Evolutionary conservation across 2,888 invertebrate species (phyloP).

Genomic region (Heliconius hortense): DNA sequence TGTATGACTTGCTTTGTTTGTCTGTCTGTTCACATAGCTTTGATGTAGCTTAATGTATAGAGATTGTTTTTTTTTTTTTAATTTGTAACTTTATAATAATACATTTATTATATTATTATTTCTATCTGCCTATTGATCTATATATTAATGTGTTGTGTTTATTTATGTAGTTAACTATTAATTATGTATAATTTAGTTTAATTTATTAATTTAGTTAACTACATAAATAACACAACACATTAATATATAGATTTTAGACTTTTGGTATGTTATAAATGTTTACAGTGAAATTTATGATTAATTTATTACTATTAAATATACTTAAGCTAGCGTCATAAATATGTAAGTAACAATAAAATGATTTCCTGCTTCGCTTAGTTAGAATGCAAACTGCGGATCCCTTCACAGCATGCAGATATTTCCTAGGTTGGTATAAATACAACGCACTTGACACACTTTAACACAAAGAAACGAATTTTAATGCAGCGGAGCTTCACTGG

Average conservation of each 20-base stretch:
- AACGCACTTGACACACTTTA: constrained; percentile 43
- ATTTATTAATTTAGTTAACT: too few species aligned
- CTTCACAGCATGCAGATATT: constrained; percentile 14
- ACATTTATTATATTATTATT: too few species aligned
- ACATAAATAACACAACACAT: too few species aligned
- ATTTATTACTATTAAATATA: neutral
- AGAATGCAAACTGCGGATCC: constrained; percentile 19
- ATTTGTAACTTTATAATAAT: too few species aligned
- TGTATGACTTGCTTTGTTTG: neutral
- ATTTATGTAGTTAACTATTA: too few species aligned
- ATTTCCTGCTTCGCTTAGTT: constrained; percentile 27
- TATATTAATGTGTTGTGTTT: too few species aligned
- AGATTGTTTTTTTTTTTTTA: neutral
- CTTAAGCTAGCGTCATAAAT: neutral
- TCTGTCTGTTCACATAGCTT: neutral
- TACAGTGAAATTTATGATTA: too few species aligned
- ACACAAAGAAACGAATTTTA: constrained; percentile 39
- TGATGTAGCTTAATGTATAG: neutral
- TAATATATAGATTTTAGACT: too few species aligned
- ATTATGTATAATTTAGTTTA: too few species aligned
- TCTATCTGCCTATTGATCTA: too few species aligned
- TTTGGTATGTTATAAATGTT: too few species aligned
- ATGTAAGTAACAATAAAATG: constrained; percentile 3
- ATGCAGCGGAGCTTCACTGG: constrained; percentile 21
- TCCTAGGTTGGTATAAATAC: constrained; percentile 19